Evolutionary conservation across 2,113 vertebrate species (phyloP), one percentile per base, ranked within the genome.

Genomic region (Chamaetylas fuelleborni): DNA sequence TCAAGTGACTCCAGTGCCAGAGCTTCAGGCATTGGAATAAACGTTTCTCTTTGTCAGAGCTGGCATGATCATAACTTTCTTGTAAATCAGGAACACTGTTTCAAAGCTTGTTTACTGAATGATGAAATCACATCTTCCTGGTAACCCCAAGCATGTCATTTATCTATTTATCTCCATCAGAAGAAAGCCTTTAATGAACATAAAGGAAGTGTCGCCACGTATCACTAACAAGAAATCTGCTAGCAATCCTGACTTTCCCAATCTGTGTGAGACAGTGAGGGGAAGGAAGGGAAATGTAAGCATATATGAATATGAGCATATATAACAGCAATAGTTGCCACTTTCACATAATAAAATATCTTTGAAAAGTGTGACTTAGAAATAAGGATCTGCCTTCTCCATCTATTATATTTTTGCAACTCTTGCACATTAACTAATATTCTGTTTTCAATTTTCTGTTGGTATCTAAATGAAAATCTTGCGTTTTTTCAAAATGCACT

Each of bases 141-240:
- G 84, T 97, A 98, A 97, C 94, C 81, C 40, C 79, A 97, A 97
- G 94, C 81, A 88, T 62, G 81, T 78, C 65, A 96, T 98, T 97
- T 95, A 93, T 97, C 96, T 97, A 94, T 98, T 97, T 95, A 95
- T 98, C 97, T 97, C 92, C 89, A 92, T 97, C 98, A 98, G 79
- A 76, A 62, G 88, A 96, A 97, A 98, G 82, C 65, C 77, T 42
- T 95, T 96, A 77, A 42, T 81, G 94, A 94, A 97, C 95, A 97
- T 96, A 95, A 97, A 97, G 93, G 87, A 96, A 96, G 95, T 94
- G 96, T 95, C 97, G 98, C 90, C 72, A 72, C 92, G 91, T 97
- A 94, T 97, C 95, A 96, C 96, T 98, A 97, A 96, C 94, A 91
- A 96, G 96, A 97, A 97, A 95, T 90, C 64, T 92, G 84, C 67